Percentiles rank a stretch among this genome's conserved stretches.
phyloP scores from a whole-genome alignment of 2,113 vertebrate species.

The Scytalopus superciliaris region DNA sequence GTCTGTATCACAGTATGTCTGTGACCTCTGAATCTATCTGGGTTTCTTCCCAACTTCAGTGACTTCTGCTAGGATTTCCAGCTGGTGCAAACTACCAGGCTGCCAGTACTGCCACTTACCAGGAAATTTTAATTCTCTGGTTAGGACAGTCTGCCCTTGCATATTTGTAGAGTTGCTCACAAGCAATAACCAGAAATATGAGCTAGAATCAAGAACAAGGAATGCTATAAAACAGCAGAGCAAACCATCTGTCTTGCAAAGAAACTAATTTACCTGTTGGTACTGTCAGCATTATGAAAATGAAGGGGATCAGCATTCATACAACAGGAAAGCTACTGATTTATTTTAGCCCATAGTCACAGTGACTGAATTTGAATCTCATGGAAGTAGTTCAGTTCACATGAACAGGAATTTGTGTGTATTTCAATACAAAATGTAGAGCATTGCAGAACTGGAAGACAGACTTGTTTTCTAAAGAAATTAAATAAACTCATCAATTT shows the following conservation, averaged over 20 bases:
- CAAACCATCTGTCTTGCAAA: neutral
- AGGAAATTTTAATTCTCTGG: neutral
- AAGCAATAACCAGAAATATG: neutral
- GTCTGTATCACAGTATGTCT: neutral
- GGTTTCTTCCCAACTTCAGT: neutral
- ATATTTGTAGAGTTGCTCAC: neutral
- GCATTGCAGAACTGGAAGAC: neutral
- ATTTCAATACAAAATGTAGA: neutral
- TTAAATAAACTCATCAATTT: neutral
- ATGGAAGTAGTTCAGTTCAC: neutral
- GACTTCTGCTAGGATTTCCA: neutral
- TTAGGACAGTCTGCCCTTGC: neutral
- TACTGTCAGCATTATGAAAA: neutral
- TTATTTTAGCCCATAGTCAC: neutral
- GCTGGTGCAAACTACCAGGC: neutral
- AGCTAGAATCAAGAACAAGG: neutral
- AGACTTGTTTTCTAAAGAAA: neutral
- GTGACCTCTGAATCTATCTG: neutral
- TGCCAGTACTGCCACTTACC: neutral
- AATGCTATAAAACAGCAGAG: neutral
- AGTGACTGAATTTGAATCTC: neutral
- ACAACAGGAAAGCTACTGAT: neutral
- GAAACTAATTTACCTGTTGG: neutral
- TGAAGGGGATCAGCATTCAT: neutral
- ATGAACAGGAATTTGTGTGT: neutral